These are phyloP conservation scores for Myocastor coypus DNA, from an alignment of 2,113 vertebrate genomes.

Conservation along the genomic window DNA sequence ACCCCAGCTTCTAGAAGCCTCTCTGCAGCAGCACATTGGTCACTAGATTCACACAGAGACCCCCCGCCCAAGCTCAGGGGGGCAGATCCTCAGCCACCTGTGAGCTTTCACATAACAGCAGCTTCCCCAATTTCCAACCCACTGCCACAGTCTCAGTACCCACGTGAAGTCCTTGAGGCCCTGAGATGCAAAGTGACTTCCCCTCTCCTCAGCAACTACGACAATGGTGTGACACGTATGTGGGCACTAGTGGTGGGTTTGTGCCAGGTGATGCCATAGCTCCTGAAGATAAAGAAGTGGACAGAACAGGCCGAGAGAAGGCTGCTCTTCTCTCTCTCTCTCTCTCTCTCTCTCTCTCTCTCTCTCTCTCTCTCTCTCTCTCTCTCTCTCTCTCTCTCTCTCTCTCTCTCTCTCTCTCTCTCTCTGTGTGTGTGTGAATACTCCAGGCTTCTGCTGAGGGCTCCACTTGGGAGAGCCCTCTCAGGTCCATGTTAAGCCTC, in stretches of 20 bases:
- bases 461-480: neutral
- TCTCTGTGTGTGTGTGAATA: accelerated
- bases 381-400: no score
- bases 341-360: no score
- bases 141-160: neutral
- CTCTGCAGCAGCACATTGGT: neutral
- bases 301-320: neutral
- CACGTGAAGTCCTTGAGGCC: neutral
- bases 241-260: neutral
- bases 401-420: no score
- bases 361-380: no score
- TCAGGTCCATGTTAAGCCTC: neutral
- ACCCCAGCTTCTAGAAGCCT: neutral
- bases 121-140: neutral
- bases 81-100: neutral
- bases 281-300: neutral
- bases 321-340: no score
- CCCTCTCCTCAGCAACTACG: neutral
- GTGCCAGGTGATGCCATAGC: neutral
- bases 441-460: neutral
- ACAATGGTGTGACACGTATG: neutral
- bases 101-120: neutral
- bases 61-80: neutral
- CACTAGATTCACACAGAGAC: neutral
- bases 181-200: neutral